Base-by-base conservation (phyloP, 1,140 invertebrate genomes). In the Atta texana region DNA sequence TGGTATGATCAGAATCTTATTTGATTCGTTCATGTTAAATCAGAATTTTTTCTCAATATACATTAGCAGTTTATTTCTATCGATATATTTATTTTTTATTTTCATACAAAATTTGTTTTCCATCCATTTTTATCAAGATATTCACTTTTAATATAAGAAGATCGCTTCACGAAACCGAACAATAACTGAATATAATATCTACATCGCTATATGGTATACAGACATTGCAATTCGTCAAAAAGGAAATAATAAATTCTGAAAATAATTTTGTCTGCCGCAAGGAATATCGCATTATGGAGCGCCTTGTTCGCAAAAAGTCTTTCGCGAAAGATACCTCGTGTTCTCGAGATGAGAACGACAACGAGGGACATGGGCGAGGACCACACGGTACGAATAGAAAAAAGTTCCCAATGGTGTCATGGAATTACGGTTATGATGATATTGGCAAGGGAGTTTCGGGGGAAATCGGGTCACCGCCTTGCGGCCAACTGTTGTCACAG, bases 341-440 rank as follows among this genome's bases (percentile, higher is more conserved):
- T 74, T 57, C 55, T 18, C 18, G 5, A 14, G 57, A 59, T 51
- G 57, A 61, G 55, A 44, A 61, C 24, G 69, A 63, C 55, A 84
- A 82, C 24, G 80, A 49, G 31, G 34, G 39, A 55, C 24, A 69
- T 14, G n/a, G 14, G 10, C 8, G 49, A 34, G 53, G 16, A 44
- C 76, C 68, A 49, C 55, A 49, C 82, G 74, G 49, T 49, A 77
- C 59, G 82, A 61, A 74, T 75, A 69, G 69, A 75, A 84, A 75
- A 84, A 84, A 84, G 69, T 84, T 84, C 80, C 69, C 69, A 49
- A 66, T 78, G 82, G 82, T 68, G 68, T 78, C 63, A 49, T 85
- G 75, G 74, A 85, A 85, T 78, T 78, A 85, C 53, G 74, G 51
- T 85, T 86, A 86, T 81, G 85, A 78, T 81, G 85, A 86, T 86